Conservation (phyloP, 2,888 invertebrate species). For the Drosophila koepferae region DNA sequence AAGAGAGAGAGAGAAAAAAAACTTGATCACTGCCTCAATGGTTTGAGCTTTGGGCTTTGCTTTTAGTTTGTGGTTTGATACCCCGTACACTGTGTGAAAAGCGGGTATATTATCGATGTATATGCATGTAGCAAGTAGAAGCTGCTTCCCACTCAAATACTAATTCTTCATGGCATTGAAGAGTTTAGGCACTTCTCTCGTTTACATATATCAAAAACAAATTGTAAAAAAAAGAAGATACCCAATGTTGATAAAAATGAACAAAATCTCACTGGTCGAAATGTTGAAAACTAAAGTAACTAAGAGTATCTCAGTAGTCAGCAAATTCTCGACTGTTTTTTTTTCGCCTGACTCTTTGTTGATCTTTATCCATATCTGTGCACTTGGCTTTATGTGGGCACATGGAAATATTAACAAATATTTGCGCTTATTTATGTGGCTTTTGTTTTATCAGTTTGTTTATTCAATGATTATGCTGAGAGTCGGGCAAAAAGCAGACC, state of each 20-base stretch:
- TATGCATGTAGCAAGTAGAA: too few species aligned
- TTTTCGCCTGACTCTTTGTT: conserved; percentile 33
- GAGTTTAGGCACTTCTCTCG: background rate
- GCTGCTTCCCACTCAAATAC: background rate
- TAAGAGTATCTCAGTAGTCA: too few species aligned
- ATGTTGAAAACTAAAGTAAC: background rate
- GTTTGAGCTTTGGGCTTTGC: conserved; percentile 22
- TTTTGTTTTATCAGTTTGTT: conserved; percentile 77
- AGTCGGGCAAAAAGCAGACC: conserved; percentile 7
- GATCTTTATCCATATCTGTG: conserved; percentile 71
- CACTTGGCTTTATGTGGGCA: conserved; percentile 55
- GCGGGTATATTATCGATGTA: background rate
- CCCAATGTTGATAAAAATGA: background rate
- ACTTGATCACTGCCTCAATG: conserved; percentile 45
- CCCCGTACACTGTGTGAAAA: background rate
- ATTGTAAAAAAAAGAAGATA: background rate
- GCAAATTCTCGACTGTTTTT: background rate
- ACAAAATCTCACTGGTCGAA: background rate
- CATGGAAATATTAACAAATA: conserved; percentile 67
- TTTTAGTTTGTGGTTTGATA: conserved; percentile 24
- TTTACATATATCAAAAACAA: too few species aligned
- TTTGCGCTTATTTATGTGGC: conserved; percentile 72
- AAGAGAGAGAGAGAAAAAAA: conserved; percentile 10
- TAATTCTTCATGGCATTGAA: background rate
- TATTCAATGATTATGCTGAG: conserved; percentile 68